phyloP scores from a whole-genome alignment of 2,888 invertebrate genomes.

The Pseudoips prasinana region DNA sequence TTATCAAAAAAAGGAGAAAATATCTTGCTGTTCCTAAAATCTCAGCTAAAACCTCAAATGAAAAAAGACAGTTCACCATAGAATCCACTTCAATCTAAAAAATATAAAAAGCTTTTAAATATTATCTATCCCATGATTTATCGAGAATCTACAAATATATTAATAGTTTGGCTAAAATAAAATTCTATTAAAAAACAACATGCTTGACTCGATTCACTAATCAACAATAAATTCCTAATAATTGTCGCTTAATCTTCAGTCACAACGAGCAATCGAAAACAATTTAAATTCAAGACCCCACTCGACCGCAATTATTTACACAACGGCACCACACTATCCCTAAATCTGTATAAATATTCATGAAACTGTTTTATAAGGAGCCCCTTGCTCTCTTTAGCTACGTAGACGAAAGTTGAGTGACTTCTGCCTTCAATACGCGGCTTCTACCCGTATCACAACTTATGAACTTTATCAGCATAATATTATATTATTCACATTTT shows the following conservation, averaged over 20 bases:
- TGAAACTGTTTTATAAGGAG: conserved; percentile 59
- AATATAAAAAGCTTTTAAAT: too few relatives aligned
- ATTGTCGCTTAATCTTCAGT: conserved; percentile 15
- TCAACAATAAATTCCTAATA: too few relatives aligned
- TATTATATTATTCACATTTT: conserved; percentile 21
- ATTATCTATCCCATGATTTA: too few relatives aligned
- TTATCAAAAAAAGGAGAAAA: too few relatives aligned
- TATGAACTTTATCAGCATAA: conserved; percentile 40
- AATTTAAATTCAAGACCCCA: conserved; percentile 53
- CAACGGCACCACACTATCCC: conserved; percentile 58
- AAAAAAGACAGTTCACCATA: too few relatives aligned
- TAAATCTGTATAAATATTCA: conserved; percentile 70
- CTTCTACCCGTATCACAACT: conserved; percentile 33
- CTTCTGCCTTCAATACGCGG: conserved; percentile 30
- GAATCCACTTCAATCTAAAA: too few relatives aligned
- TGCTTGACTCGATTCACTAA: too few relatives aligned
- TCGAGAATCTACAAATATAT: too few relatives aligned
- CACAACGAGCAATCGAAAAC: conserved; percentile 40
- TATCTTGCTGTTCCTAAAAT: too few relatives aligned
- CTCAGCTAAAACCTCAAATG: too few relatives aligned
- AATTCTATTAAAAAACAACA: too few relatives aligned
- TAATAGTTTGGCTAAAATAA: too few relatives aligned
- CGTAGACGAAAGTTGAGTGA: conserved; percentile 54
- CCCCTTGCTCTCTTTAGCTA: conserved; percentile 53
- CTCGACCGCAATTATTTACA: conserved; percentile 56